phyloP scores from a whole-genome alignment of 2,113 vertebrate species.

The Grammomys dolichurus region DNA sequence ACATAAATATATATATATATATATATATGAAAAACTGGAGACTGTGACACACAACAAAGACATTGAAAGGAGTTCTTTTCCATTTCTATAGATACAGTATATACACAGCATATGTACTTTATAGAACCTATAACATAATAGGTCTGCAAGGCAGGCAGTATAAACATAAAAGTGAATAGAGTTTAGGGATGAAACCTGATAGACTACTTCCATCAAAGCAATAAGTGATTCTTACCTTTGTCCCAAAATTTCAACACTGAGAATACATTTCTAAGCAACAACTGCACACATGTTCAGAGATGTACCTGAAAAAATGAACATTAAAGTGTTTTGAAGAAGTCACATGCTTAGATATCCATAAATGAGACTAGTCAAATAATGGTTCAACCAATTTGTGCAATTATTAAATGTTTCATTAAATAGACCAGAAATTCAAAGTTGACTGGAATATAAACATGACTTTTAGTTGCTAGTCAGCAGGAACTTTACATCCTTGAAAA shows the following conservation, averaged over 20 bases:
- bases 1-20: neutral
- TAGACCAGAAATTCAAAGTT: neutral
- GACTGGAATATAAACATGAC: too few species aligned
- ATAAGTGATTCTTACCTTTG: neutral
- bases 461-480: too few species aligned
- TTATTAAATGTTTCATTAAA: too few species aligned
- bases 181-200: neutral
- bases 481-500: neutral
- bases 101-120: neutral
- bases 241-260: too few species aligned
- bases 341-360: too few species aligned
- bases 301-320: neutral
- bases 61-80: too few species aligned
- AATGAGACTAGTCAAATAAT: too few species aligned
- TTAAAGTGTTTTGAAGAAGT: neutral
- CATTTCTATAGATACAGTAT: too few species aligned
- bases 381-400: neutral
- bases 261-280: too few species aligned
- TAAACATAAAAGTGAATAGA: neutral
- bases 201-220: neutral
- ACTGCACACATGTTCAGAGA: too few species aligned
- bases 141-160: neutral
- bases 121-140: neutral
- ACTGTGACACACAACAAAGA: too few species aligned
- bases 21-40: neutral